These are phyloP conservation scores for Valencia hispanica DNA, from an alignment of 2,797 vertebrate species.

Conservation along the genomic window DNA sequence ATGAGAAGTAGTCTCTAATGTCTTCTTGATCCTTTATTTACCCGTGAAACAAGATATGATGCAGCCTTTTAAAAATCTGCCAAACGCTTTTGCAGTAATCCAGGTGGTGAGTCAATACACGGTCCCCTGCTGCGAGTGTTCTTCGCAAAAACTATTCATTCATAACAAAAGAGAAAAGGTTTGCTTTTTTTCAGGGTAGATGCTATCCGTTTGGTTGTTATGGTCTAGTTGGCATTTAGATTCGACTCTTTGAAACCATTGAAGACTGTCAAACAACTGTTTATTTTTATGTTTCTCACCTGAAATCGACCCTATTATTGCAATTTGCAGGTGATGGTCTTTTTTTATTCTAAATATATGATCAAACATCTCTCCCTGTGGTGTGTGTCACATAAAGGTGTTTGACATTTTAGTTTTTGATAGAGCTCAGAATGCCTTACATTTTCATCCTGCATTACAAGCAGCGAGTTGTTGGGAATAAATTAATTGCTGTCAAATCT, in stretches of 20 bases:
- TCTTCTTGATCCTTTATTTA: conserved; percentile 69
- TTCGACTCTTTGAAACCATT: not conserved
- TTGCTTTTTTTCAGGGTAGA: conserved; percentile 10
- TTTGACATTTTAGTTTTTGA: conserved; percentile 29
- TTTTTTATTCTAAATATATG: conserved; percentile 4
- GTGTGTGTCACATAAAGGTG: not conserved
- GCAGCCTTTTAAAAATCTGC: conserved; percentile 61
- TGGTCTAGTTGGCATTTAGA: not conserved
- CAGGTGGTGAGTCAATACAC: conserved; percentile 42
- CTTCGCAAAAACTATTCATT: conserved; percentile 50
- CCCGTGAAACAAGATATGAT: conserved; percentile 70
- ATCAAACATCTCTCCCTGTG: not conserved
- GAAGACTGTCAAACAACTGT: not conserved
- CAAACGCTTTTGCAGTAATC: conserved; percentile 56
- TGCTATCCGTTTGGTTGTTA: conserved; percentile 1
- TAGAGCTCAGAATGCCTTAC: conserved; percentile 13
- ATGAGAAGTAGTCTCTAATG: conserved; percentile 47
- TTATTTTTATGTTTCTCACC: conserved; percentile 15
- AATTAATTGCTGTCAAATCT: conserved; percentile 66
- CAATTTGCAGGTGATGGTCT: conserved; percentile 4
- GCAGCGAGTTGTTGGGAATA: conserved; percentile 47
- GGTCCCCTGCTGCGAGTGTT: conserved; percentile 43
- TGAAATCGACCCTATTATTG: conserved; percentile 18
- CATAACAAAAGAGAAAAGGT: conserved; percentile 16
- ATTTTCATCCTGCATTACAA: conserved; percentile 41